Evolutionary conservation across 2,113 vertebrate species (phyloP).

Genomic region (Myrmophylax atrothorax): DNA sequence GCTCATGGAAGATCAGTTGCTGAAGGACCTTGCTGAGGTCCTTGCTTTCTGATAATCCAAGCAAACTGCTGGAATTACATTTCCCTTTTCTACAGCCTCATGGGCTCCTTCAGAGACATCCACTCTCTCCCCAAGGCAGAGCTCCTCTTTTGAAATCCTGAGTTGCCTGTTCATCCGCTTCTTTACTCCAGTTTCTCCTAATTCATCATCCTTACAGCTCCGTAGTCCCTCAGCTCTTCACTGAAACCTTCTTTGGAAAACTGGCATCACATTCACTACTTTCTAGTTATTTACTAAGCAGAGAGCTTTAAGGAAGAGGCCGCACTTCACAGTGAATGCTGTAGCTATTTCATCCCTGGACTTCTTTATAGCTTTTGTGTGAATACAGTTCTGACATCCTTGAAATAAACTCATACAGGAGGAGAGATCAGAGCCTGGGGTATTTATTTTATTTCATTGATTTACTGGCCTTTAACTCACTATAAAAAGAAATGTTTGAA

Average conservation of each 20-base stretch:
- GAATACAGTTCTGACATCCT: not conserved
- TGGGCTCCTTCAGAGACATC: not conserved
- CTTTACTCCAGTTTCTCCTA: not conserved
- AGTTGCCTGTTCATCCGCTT: not conserved
- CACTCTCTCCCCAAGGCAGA: not conserved
- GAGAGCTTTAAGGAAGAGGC: not conserved
- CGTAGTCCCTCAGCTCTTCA: fast-evolving
- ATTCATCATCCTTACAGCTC: not conserved
- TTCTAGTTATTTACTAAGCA: not conserved
- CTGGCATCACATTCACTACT: not conserved
- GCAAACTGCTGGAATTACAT: not conserved
- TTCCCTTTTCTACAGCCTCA: not conserved
- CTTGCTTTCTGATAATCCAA: not conserved
- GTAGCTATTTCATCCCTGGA: not conserved
- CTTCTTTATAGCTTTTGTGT: not conserved
- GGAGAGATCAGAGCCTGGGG: not conserved
- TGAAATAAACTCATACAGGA: not conserved
- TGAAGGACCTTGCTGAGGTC: not conserved
- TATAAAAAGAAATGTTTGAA: not conserved
- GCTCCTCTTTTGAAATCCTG: not conserved
- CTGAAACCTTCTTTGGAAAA: not conserved
- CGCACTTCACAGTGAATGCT: not conserved
- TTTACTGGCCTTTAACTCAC: not conserved
- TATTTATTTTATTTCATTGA: not conserved
- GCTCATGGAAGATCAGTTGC: not conserved